phyloP scores from a whole-genome alignment of 2,797 vertebrate species.

The Nyctalus aviator region DNA sequence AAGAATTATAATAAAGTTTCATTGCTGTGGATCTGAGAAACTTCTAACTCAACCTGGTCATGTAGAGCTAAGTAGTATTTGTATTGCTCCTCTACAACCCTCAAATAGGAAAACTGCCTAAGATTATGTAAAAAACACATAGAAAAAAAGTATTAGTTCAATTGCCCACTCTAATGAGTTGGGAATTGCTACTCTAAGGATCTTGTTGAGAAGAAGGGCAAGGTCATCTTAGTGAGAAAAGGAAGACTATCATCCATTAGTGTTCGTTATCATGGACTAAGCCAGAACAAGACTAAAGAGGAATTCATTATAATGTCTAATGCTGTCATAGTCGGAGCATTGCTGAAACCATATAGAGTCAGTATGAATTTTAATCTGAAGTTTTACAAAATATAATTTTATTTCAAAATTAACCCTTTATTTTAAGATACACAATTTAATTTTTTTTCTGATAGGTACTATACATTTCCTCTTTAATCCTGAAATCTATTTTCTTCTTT shows the following conservation, averaged over 20 bases:
- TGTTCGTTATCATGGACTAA: background rate
- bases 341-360: background rate
- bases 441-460: background rate
- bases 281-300: background rate
- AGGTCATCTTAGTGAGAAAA: background rate
- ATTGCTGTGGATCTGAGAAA: constrained; percentile 18
- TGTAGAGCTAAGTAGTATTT: background rate
- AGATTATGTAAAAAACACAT: background rate
- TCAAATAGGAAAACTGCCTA: background rate
- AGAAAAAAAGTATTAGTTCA: background rate
- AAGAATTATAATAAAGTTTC: constrained; percentile 29
- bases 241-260: background rate
- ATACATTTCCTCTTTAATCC: background rate
- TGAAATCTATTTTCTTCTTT: background rate
- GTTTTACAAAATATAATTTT: background rate
- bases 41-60: background rate
- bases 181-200: background rate
- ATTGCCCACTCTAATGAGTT: background rate
- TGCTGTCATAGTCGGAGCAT: background rate
- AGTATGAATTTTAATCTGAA: background rate
- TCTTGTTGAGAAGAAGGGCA: background rate
- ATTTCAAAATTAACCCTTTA: constrained; percentile 46
- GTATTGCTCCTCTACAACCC: background rate
- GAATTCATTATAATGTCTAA: background rate
- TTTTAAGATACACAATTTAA: background rate